Base-by-base conservation (phyloP, 1,140 invertebrate genomes). In the Episyrphus balteatus region DNA sequence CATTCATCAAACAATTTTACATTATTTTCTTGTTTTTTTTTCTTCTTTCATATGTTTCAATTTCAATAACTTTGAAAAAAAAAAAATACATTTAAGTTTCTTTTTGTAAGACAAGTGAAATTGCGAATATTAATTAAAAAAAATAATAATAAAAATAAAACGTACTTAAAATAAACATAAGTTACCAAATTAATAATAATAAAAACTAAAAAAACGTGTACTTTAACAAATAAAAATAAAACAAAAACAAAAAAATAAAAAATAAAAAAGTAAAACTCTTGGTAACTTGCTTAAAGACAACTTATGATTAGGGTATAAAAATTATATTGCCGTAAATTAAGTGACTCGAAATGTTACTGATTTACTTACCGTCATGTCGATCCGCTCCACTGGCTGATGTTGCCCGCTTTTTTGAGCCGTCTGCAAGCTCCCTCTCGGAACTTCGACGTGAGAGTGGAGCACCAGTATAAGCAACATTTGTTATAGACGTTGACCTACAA, bases 401-500 rank as follows among this genome's bases (percentile, higher is more conserved):
- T 42, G 83, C 82, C 56, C 84, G 77, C 73, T 90, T 89, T 67
- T 87, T 89, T 64, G 82, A 83, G 56, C 81, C 83, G 51, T 83
- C 83, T 55, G 79, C 77, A 46, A 88, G 72, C 59, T 89, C 86
- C 37, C 86, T 75, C 66, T 88, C 86, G 38, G 84, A 88, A 53
- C 84, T 84, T 60, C 85, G 78, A 71, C 86, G 81, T 44, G 84
- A 84, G 53, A 89, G 74, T 54, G 83, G 81, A 66, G 81, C 80
- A 79, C 77, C 70, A 76, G 79, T 74, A 75, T 75, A 46, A 42
- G 62, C 60, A 45, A 91, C 86, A 71, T 90, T 90, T 53, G 83
- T 86, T 50, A 86, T 89, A 53, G 86, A 90, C 59, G 86, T 88
- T 47, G 87, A 86, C 64, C 86, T 83, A 67, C 9, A 72, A 71